Evolutionary conservation across 2,888 invertebrate genomes (phyloP).

Genomic region (Luffia ferchaultella): DNA sequence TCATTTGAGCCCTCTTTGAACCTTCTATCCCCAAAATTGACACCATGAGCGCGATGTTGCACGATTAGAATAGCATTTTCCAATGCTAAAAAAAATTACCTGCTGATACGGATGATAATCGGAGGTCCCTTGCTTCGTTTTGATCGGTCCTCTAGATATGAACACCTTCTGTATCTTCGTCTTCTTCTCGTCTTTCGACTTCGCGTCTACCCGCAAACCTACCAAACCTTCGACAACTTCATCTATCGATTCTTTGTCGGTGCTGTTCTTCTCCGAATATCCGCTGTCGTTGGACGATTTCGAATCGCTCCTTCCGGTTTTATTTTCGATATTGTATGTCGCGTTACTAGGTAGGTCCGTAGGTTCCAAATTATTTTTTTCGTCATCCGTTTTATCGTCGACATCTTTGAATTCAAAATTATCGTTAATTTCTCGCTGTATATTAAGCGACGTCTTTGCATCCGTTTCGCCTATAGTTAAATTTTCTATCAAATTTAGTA

Average conservation of each 20-base stretch:
- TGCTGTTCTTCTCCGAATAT: slow-evolving; percentile 28
- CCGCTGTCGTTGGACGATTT: slow-evolving; percentile 49
- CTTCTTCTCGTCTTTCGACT: slow-evolving; percentile 21
- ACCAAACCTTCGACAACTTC: slow-evolving; percentile 17
- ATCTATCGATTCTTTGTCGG: slow-evolving; percentile 15
- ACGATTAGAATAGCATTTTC: no score
- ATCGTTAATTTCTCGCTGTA: not conserved
- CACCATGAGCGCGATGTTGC: no score
- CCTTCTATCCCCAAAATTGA: no score
- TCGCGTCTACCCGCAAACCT: slow-evolving; percentile 18
- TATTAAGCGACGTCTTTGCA: not conserved
- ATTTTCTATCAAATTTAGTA: not conserved
- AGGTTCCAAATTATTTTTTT: not conserved
- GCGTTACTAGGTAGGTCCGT: not conserved
- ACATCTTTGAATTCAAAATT: not conserved
- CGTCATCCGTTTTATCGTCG: not conserved
- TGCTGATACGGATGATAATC: slow-evolving; percentile 5
- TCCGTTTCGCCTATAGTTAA: not conserved
- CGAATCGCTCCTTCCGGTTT: slow-evolving; percentile 25
- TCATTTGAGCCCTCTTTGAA: no score
- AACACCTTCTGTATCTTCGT: slow-evolving; percentile 26
- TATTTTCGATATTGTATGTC: not conserved
- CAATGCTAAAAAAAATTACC: not conserved
- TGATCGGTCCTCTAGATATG: slow-evolving; percentile 22
- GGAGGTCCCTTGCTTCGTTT: slow-evolving; percentile 12